Evolutionary conservation across 2,888 invertebrate species (phyloP).

Genomic region (Brachyptera risi): DNA sequence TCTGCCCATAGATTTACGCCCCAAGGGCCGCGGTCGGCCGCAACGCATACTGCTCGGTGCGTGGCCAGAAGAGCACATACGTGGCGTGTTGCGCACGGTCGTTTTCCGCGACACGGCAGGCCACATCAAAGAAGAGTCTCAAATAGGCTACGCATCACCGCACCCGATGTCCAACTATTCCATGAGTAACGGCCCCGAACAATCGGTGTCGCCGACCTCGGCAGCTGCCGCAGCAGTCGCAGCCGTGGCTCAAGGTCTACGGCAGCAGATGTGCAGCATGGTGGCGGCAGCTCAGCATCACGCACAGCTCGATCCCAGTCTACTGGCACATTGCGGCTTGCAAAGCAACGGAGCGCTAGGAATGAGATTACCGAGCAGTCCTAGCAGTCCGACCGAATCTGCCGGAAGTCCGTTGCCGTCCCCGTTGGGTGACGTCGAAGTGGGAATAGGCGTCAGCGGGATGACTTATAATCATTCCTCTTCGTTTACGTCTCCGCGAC

Average conservation of each 20-base stretch:
- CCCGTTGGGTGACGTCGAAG: constrained; percentile 49
- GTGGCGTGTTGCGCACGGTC: constrained; percentile 86
- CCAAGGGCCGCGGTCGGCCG: constrained; percentile 86
- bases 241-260: constrained; percentile 78
- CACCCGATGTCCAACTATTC: constrained; percentile 39
- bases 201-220: constrained; percentile 61
- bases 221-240: constrained; percentile 69
- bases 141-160: constrained; percentile 56
- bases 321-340: constrained; percentile 25
- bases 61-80: constrained; percentile 92
- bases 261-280: constrained; percentile 84
- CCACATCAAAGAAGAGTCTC: constrained; percentile 70
- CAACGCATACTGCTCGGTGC: constrained; percentile 87
- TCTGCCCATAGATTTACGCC: constrained; percentile 66
- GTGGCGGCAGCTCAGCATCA: constrained; percentile 61
- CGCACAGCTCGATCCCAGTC: constrained; percentile 46
- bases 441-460: constrained; percentile 56
- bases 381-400: constrained; percentile 41
- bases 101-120: constrained; percentile 85
- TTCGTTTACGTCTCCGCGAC: constrained; percentile 40
- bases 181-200: constrained; percentile 50
- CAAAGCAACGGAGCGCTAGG: constrained; percentile 27
- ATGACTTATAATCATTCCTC: constrained; percentile 57
- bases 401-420: constrained; percentile 26
- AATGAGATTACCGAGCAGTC: constrained; percentile 37